Evolutionary conservation across 2,888 invertebrate species (phyloP), one percentile per base, ranked within the genome.

Genomic region (Geotrupes spiniger): DNA sequence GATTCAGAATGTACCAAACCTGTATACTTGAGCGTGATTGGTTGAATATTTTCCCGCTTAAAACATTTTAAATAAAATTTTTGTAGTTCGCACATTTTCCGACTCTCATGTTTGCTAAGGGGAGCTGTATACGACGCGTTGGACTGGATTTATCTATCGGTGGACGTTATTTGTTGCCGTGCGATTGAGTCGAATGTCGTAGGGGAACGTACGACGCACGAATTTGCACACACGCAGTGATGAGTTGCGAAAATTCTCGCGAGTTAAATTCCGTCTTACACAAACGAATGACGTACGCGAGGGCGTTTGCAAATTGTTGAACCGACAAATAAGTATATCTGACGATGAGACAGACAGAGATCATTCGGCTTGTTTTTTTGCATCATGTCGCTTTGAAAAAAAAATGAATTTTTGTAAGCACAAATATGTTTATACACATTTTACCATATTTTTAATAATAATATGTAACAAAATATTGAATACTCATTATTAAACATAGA

Each of bases 401-500:
- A 58, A 56, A 63, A 62, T 62, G 45, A 57, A 55, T 56, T 70
- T 71, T 71, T 70, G 67, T 71, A 71, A 69, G 70, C 70, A 71
- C 70, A 71, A 50, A 69, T 72, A 71, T 71, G 71, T 70, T 72
- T 72, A 71, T 71, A 71, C 72, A 71, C 72, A 61, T 64, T 71
- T 71, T 72, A 70, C 68, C 69, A 71, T 71, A 72, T 72, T 72
- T 72, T 72, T 71, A 71, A 70, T 69, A 69, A 63, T 63, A 68
- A 45, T 50, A 50, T 50, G 50, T 50, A 50, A 50, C 46, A 42
- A 50, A 50, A 46, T 50, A 50, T 50, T 50, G 46, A 50, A 46
- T 50, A 50, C 50, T 50, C 50, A 50, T 50, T 21, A 21, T 21
- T 46, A 50, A 50, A 50, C 33, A 12, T 33, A 15, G 33, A 15